Evolutionary conservation across 2,888 invertebrate genomes (phyloP), one percentile per base, ranked within the genome.

Genomic region (Dryococelus australis): DNA sequence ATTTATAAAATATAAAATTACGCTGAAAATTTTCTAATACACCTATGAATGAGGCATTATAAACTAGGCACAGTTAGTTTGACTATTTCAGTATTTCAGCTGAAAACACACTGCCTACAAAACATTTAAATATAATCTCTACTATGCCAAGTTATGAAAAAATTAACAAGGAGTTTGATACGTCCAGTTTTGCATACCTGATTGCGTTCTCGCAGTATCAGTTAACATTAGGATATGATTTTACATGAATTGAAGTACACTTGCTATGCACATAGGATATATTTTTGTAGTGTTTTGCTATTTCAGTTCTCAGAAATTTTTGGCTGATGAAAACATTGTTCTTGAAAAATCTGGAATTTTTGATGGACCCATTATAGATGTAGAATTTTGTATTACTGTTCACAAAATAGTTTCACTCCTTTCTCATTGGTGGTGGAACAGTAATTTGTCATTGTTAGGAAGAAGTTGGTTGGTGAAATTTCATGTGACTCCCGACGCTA

Each of bases 31-130:
- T 65, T 65, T 10, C n/a, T 65, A n/a, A 65, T 24, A 65, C 20
- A 65, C 65, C 65, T n/a, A 65, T 65, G n/a, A 65, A 24, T 65
- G 65, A 65, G 65, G 65, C 65, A n/a, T 65, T 65, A 65, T n/a
- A 24, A 65, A 65, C 65, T 65, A 65, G 65, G 65, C 65, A 65
- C 65, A 65, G 65, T 65, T 65, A 65, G 65, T 65, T 65, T 65
- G 24, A 65, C 65, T 65, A 65, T 20, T 65, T 20, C 65, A 65
- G n/a, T 65, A n/a, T 16, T 65, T 65, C n/a, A 10, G n/a, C n/a
- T 65, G n/a, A 65, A 65, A 65, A 65, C 65, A 65, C n/a, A 24
- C 16, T 65, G 20, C 8, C 20, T 65, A 65, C 65, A 65, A 65
- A 65, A 51, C 51, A 51, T 20, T 51, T 51, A 16, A 51, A 51